Evolutionary conservation across 2,888 invertebrate genomes (phyloP).

Genomic region (Pachycephus smyrnensis): DNA sequence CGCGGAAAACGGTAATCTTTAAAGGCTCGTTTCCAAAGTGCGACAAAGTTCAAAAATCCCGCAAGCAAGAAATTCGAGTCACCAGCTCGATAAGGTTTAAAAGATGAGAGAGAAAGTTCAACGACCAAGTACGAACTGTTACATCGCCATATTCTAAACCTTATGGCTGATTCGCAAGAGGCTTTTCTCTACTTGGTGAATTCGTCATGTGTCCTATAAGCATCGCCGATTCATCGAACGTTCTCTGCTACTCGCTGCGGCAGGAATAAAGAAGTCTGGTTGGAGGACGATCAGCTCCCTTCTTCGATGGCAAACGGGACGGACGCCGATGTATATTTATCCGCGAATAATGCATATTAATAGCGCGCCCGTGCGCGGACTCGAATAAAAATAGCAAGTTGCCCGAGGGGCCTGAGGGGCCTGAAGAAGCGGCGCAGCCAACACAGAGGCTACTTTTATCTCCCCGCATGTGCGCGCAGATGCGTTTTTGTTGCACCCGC

Average conservation of each 20-base stretch:
- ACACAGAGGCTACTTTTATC: conserved; percentile 29
- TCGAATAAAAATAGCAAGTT: conserved; percentile 24
- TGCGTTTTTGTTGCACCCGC: conserved; percentile 15
- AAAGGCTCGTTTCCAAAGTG: background rate
- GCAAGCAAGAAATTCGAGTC: background rate
- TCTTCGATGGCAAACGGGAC: background rate
- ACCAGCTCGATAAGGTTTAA: background rate
- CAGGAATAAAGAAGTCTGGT: background rate
- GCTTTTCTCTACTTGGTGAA: background rate
- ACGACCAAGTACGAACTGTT: too few relatives aligned
- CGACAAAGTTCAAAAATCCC: background rate
- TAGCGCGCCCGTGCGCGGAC: conserved; percentile 19
- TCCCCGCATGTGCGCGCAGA: conserved; percentile 23
- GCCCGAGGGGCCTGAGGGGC: conserved; percentile 6
- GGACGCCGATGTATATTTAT: conserved; percentile 27
- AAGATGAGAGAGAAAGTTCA: background rate
- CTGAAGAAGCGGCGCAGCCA: background rate
- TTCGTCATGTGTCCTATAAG: background rate
- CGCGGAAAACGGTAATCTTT: background rate
- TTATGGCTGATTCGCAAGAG: background rate
- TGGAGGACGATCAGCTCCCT: background rate
- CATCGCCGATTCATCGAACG: background rate
- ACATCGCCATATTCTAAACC: background rate
- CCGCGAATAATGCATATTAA: conserved; percentile 45
- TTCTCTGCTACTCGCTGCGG: background rate